These are phyloP conservation scores for Drosophila navojoa DNA, from an alignment of 1,140 invertebrate species.

Conservation along the genomic window DNA sequence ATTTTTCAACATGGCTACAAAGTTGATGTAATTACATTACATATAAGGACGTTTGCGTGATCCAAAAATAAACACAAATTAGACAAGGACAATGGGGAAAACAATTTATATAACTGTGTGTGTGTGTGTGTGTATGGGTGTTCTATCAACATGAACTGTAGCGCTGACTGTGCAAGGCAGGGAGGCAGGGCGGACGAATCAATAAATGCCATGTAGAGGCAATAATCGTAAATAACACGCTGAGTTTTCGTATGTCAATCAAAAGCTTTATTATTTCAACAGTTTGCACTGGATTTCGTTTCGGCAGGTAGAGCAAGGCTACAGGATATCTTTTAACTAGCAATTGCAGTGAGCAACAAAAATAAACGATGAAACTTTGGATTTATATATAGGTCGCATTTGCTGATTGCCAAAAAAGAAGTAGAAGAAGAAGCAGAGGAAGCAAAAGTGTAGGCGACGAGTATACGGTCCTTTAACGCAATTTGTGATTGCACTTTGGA, in stretches of 20 bases:
- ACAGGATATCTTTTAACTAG: background rate
- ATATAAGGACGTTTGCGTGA: constrained; percentile 28
- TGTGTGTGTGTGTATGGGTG: background rate
- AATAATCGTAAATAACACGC: constrained; percentile 69
- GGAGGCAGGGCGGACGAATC: constrained; percentile 23
- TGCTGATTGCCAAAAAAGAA: constrained; percentile 31
- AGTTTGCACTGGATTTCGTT: constrained; percentile 27
- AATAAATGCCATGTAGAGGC: constrained; percentile 58
- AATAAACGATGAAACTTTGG: background rate
- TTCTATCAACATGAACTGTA: constrained; percentile 2
- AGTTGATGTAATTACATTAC: constrained; percentile 6
- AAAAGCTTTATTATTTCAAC: constrained; percentile 68
- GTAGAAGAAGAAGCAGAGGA: background rate
- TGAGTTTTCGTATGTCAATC: constrained; percentile 62
- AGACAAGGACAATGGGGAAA: constrained; percentile 23
- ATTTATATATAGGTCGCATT: constrained; percentile 16
- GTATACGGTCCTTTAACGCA: constrained; percentile 37
- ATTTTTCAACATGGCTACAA: constrained; percentile 5
- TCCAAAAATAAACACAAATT: constrained; percentile 44
- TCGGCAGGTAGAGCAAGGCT: background rate
- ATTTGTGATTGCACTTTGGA: constrained; percentile 50
- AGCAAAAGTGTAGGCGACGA: constrained; percentile 5
- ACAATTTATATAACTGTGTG: constrained; percentile 12
- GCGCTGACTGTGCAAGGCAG: constrained; percentile 11
- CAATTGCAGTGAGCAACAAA: constrained; percentile 22